Percentiles rank a stretch among this genome's conserved stretches.
Evolutionary conservation across 1,140 invertebrate species (phyloP).

Genomic region (Temnothorax nylanderi): DNA sequence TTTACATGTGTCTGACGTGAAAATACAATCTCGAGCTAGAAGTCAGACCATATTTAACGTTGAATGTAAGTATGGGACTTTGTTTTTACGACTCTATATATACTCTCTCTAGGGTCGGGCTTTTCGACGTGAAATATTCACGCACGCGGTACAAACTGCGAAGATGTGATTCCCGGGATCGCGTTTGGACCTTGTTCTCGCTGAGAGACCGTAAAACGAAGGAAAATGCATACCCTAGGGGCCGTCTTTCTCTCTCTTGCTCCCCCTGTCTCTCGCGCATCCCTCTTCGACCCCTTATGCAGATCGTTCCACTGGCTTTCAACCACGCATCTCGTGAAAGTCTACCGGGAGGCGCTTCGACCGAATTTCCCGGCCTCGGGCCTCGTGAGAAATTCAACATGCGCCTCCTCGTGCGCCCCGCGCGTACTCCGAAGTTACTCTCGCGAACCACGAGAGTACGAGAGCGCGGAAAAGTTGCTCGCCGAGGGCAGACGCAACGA

Average conservation of each 20-base stretch:
- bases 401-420: neutral
- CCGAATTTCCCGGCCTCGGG: slow-evolving; percentile 27
- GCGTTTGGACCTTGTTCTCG: slow-evolving; percentile 36
- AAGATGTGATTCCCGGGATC: slow-evolving; percentile 36
- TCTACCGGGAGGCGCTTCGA: slow-evolving; percentile 7
- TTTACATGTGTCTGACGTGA: neutral
- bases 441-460: neutral
- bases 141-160: slow-evolving; percentile 38
- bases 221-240: slow-evolving; percentile 41
- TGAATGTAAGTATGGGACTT: neutral
- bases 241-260: neutral
- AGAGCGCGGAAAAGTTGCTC: slow-evolving; percentile 23
- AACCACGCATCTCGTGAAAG: slow-evolving; percentile 35
- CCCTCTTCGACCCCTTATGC: slow-evolving; percentile 12
- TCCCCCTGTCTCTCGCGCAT: neutral
- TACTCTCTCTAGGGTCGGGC: neutral
- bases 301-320: slow-evolving; percentile 32
- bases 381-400: slow-evolving; percentile 57
- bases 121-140: slow-evolving; percentile 34
- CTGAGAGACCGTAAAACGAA: slow-evolving; percentile 34
- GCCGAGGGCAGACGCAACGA: slow-evolving; percentile 1
- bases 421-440: neutral
- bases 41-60: neutral
- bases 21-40: neutral
- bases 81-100: neutral